Percentiles rank a stretch among this genome's conserved stretches.
Conservation (phyloP, 2,888 invertebrate species). For the Limenitis camilla region DNA sequence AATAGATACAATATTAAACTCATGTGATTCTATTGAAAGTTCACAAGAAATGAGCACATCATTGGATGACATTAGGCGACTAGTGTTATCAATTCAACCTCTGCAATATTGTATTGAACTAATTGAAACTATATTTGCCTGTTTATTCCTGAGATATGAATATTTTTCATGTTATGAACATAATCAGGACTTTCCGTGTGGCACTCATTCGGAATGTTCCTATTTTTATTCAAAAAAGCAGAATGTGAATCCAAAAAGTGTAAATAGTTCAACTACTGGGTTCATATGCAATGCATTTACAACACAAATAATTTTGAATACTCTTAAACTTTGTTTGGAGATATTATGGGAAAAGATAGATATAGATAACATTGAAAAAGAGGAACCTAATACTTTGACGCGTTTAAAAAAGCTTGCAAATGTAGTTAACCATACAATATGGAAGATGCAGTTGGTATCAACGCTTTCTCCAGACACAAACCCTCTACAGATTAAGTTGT, state of each 20-base stretch:
- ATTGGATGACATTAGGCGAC: slow-evolving; percentile 63
- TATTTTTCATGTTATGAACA: slow-evolving; percentile 73
- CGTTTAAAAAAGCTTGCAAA: slow-evolving; percentile 56
- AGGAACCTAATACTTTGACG: slow-evolving; percentile 35
- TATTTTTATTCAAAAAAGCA: slow-evolving; percentile 67
- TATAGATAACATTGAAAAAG: slow-evolving; percentile 38
- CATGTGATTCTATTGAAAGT: slow-evolving; percentile 46
- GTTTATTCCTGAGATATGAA: slow-evolving; percentile 79
- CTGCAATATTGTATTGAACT: slow-evolving; percentile 73
- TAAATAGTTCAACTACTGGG: slow-evolving; percentile 48
- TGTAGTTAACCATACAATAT: slow-evolving; percentile 78
- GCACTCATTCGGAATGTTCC: slow-evolving; percentile 65
- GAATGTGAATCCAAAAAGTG: slow-evolving; percentile 37
- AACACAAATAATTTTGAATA: slow-evolving; percentile 73
- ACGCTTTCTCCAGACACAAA: slow-evolving; percentile 67
- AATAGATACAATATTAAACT: slow-evolving; percentile 63
- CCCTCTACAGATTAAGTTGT: slow-evolving; percentile 55
- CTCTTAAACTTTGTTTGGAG: slow-evolving; percentile 72
- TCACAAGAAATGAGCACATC: slow-evolving; percentile 52
- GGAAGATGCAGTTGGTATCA: slow-evolving; percentile 82
- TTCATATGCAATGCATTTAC: slow-evolving; percentile 77
- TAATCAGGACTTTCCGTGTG: slow-evolving; percentile 58
- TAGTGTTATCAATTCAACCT: slow-evolving; percentile 64
- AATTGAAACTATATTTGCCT: slow-evolving; percentile 81
- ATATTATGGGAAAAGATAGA: slow-evolving; percentile 49